Conservation (phyloP, 1,140 invertebrate genomes). For the Drosophila melanogaster region DNA sequence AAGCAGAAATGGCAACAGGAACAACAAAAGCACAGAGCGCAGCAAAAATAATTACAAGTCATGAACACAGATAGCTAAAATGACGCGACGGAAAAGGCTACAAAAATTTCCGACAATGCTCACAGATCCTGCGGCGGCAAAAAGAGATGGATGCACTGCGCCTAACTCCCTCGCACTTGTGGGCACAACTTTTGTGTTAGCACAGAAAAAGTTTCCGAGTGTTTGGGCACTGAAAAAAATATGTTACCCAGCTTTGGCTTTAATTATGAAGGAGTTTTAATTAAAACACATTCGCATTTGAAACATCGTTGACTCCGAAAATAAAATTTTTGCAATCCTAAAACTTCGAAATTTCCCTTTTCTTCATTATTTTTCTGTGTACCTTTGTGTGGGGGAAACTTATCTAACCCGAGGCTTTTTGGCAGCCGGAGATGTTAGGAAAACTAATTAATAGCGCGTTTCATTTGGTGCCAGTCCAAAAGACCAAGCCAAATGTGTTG, state of each 20-base stretch:
- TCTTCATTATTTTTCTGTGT: constrained; percentile 18
- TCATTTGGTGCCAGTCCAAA: constrained; percentile 67
- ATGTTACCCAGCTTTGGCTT: background rate
- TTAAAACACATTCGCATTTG: background rate
- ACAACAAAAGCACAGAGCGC: constrained; percentile 38
- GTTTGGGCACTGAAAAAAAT: constrained; percentile 12
- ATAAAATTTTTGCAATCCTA: no score
- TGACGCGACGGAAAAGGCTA: constrained; percentile 57
- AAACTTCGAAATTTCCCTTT: background rate
- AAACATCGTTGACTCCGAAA: no score
- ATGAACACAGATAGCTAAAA: constrained; percentile 73
- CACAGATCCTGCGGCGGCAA: constrained; percentile 1
- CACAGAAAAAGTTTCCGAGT: constrained; percentile 23
- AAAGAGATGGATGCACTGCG: background rate
- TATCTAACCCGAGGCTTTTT: constrained; percentile 64
- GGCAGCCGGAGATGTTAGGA: constrained; percentile 55
- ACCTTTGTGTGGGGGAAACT: constrained; percentile 43
- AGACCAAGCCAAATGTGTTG: constrained; percentile 24
- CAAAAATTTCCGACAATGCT: constrained; percentile 51
- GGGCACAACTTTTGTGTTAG: constrained; percentile 3
- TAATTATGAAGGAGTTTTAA: background rate
- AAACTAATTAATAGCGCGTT: constrained; percentile 82
- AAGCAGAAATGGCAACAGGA: constrained; percentile 23
- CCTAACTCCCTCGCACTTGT: constrained; percentile 10
- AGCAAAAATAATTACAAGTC: constrained; percentile 72